Base-by-base conservation (phyloP, 2,888 invertebrate species). In the Nowickia ferox region DNA sequence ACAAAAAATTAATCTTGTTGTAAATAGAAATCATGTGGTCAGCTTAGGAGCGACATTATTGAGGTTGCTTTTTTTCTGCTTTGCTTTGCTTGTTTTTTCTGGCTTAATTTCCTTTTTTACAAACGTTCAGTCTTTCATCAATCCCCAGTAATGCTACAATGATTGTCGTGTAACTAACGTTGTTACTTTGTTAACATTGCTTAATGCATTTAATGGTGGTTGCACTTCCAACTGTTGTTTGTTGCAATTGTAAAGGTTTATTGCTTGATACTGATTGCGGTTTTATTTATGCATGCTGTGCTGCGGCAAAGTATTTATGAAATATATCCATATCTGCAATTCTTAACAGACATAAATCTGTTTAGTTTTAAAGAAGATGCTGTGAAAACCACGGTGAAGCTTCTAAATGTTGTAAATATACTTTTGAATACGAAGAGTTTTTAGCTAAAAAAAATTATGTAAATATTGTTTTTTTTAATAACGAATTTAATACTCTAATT, bases 21-120 rank as follows among this genome's bases (percentile, higher is more conserved):
- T 80, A 80, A 86, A 80, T 83, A 83, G 86, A 86, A 84, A 83
- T 80, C 84, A 86, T 86, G 87, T 77, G 87, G 87, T 84, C 84
- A 86, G 71, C 76, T 84, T 79, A 63, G 63, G 57, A 84, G 53
- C n/a, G 66, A 83, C 74, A 86, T 84, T 86, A 86, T 78, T 84
- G 85, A 74, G 69, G 74, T 76, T 80, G 40, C 40, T 17, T 42
- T n/a, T 30, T 30, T 30, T 30, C 6, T 30, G 30, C 30, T 30
- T 6, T 30, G 30, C 30, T 30, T 30, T 30, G 30, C 30, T 30
- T 66, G 1, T 48, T 15, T 46, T 46, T 46, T 51, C 17, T 30
- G 6, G 61, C 51, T 53, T 19, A 74, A 75, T 61, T 61, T 79
- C 30, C 44, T 15, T 13, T 17, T 22, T 61, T 53, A 10, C 1